Evolutionary conservation across 2,113 vertebrate species (phyloP).

Genomic region (Dicerorhinus sumatrensis): DNA sequence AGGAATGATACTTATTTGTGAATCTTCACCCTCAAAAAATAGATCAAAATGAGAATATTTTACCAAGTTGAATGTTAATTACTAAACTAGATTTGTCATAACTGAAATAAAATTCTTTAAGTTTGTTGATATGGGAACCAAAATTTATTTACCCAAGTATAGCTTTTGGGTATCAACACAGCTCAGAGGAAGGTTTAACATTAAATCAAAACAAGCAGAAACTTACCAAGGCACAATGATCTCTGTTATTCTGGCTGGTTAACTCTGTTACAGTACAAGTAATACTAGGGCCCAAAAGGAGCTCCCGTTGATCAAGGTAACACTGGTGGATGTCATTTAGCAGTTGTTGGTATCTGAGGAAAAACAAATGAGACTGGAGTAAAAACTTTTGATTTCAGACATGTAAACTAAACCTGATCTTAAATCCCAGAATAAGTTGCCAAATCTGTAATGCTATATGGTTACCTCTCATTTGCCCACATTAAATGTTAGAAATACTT

Average conservation of each 20-base stretch:
- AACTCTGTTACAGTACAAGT: constrained; percentile 96
- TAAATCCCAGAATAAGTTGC: not conserved
- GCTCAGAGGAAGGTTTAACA: not conserved
- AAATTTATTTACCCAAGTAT: not conserved
- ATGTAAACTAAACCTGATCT: not conserved
- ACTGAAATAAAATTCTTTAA: not conserved
- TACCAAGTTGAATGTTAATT: constrained; percentile 16
- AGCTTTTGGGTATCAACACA: not conserved
- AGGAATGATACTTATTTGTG: constrained; percentile 14
- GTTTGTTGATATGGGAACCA: not conserved
- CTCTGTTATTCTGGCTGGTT: constrained; percentile 96
- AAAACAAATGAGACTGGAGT: not conserved
- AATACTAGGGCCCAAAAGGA: constrained; percentile 95
- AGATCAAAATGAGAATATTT: not conserved
- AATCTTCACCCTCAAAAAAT: not conserved
- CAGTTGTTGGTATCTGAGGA: constrained; percentile 94
- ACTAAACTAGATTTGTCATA: not conserved
- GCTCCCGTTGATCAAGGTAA: constrained; percentile 96
- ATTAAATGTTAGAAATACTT: constrained; percentile 34
- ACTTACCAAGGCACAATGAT: constrained; percentile 98
- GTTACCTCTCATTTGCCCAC: not conserved
- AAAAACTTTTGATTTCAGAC: not conserved
- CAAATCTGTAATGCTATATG: not conserved
- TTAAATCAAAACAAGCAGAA: not conserved
- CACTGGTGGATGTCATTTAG: constrained; percentile 96